Base-by-base conservation (phyloP, 2,113 vertebrate genomes). In the Lagenorhynchus albirostris region DNA sequence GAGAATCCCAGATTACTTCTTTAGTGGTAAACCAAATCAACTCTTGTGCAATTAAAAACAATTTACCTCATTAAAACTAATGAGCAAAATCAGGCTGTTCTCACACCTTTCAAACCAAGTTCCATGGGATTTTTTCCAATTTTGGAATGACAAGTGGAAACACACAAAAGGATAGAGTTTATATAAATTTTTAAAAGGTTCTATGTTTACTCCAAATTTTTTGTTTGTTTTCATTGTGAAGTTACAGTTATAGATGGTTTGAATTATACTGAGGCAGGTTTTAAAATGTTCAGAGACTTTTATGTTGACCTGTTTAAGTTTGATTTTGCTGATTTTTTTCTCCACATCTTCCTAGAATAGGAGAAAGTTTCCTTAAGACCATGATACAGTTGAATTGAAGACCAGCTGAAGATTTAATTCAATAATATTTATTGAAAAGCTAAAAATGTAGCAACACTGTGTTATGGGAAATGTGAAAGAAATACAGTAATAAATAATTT, bases 211-310 rank as follows among this genome's bases (percentile, higher is more conserved):
- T 65, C 38, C 74, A 76, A 36, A n/a, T 83, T 23, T 58, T 67
- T 67, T 63, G 9, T n/a, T 41, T 70, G 23, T 92, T 96, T 93
- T 94, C 23, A 29, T 29, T 47, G 53, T 94, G 70, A 60, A 91
- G 74, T 93, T 95, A 47, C 20, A 67, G 84, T 65, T 65, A 62
- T 31, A 31, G 41, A 9, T 83, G n/a, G 17, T 85, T 95, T 95
- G 80, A 80, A 84, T 96, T 83, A 83, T 8, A 89, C 25, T 50
- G 62, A 93, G 31, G 8, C 6, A 73, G 82, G 68, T 81, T 95
- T 96, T 25, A 91, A 50, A 94, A 94, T 65, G 41, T 83, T 86
- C 82, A 79, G 85, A 80, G 60, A 47, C 25, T 96, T 96, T 70
- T 53, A 21, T 33, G n/a, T 76, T 81, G 67, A 76, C 62, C 26